Conservation (phyloP, 2,113 vertebrate species). For the Vulpes lagopus region DNA sequence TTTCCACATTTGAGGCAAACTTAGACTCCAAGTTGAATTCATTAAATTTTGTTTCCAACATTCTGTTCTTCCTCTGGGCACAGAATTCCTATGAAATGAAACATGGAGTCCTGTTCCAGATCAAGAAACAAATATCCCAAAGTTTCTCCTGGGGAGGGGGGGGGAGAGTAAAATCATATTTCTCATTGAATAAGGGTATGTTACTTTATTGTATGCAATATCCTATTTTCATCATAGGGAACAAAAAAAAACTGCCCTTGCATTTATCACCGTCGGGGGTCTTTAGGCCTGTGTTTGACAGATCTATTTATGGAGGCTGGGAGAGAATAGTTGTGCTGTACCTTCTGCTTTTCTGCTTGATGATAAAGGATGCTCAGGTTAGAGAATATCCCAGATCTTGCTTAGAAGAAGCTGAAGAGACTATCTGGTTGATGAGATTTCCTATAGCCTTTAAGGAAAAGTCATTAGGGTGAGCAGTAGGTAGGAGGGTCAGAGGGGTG, state of each 20-base stretch:
- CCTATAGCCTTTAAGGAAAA: not conserved
- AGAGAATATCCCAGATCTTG: not conserved
- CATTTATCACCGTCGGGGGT: not conserved
- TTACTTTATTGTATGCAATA: constrained; percentile 40
- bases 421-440: not conserved
- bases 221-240: not conserved
- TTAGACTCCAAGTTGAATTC: constrained; percentile 70
- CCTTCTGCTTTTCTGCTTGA: constrained; percentile 36
- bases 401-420: constrained; percentile 1
- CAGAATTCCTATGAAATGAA: constrained; percentile 77
- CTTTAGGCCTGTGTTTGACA: not conserved
- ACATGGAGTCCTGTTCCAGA: constrained; percentile 67
- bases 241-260: not conserved
- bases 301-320: constrained; percentile 55
- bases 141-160: constrained; percentile 1
- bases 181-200: not conserved
- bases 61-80: constrained; percentile 77
- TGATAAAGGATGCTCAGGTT: not conserved
- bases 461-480: not conserved
- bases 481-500: not conserved
- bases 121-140: constrained; percentile 60
- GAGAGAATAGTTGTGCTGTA: not conserved
- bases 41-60: constrained; percentile 71
- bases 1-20: constrained; percentile 67
- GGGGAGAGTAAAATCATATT: not conserved